phyloP scores from a whole-genome alignment of 2,888 invertebrate genomes.

The Pheosia gnoma region DNA sequence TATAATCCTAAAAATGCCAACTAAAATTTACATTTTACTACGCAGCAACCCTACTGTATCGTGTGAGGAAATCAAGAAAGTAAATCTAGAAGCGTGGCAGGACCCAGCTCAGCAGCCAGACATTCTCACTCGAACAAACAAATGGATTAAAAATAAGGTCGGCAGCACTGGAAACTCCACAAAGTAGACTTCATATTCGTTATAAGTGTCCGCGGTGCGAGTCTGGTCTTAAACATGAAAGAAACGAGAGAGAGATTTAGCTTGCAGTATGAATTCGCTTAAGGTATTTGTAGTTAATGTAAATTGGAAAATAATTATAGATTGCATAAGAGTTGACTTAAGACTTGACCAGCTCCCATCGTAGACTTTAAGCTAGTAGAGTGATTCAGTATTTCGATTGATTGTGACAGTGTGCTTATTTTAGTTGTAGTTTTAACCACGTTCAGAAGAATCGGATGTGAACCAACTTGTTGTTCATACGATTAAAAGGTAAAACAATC shows the following conservation, averaged over 20 bases:
- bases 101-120: slow-evolving; percentile 67
- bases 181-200: slow-evolving; percentile 34
- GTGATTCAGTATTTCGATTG: slow-evolving; percentile 64
- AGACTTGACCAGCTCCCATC: slow-evolving; percentile 37
- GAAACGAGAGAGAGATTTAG: background rate
- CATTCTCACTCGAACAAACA: slow-evolving; percentile 74
- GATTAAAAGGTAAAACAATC: slow-evolving; percentile 20
- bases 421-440: slow-evolving; percentile 32
- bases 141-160: slow-evolving; percentile 77
- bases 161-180: slow-evolving; percentile 55
- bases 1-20: background rate
- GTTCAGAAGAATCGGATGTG: slow-evolving; percentile 33
- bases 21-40: slow-evolving; percentile 23
- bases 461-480: slow-evolving; percentile 18
- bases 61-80: slow-evolving; percentile 78
- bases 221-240: slow-evolving; percentile 9
- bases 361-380: slow-evolving; percentile 33
- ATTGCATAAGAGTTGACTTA: slow-evolving; percentile 20
- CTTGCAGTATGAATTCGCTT: background rate
- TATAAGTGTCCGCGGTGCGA: slow-evolving; percentile 22
- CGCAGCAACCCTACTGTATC: slow-evolving; percentile 81
- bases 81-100: slow-evolving; percentile 76
- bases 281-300: background rate
- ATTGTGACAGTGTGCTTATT: slow-evolving; percentile 38
- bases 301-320: slow-evolving; percentile 12